A percentile compares a stretch with the other conserved stretches of the same genome.
phyloP scores from a whole-genome alignment of 1,140 invertebrate genomes.

The Heliconius hewitsoni region DNA sequence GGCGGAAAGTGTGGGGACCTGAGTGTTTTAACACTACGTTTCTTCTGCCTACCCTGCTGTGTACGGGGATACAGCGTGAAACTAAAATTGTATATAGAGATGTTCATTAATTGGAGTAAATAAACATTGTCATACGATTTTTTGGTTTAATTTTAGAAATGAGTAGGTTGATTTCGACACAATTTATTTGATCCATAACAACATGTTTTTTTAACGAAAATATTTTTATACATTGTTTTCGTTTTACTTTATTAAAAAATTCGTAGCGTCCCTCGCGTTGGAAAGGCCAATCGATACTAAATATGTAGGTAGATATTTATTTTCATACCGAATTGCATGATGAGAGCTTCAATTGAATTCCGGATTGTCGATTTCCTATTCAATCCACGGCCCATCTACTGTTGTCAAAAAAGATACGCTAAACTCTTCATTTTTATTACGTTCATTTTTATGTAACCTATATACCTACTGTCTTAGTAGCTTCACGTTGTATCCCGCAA shows the following conservation, averaged over 20 bases:
- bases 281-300: not conserved
- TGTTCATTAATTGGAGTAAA: not conserved
- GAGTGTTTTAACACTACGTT: too few relatives aligned
- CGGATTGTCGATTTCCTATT: conserved; percentile 20
- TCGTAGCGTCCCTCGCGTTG: not conserved
- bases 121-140: not conserved
- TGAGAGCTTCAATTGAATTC: conserved; percentile 17
- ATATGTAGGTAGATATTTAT: not conserved
- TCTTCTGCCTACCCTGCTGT: too few relatives aligned
- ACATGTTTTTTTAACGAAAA: not conserved
- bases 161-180: not conserved
- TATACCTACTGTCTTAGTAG: too few relatives aligned
- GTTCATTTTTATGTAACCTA: not conserved
- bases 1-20: too few relatives aligned
- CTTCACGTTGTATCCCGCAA: too few relatives aligned
- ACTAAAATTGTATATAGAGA: too few relatives aligned
- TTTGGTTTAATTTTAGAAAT: not conserved
- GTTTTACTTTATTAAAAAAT: not conserved
- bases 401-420: not conserved
- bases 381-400: not conserved
- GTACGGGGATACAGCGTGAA: too few relatives aligned
- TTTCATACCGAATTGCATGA: conserved; percentile 19
- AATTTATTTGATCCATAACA: not conserved
- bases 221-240: not conserved
- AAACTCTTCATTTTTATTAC: not conserved